These are phyloP conservation scores for Nemapogon koenigi DNA, from an alignment of 2,888 invertebrate species.

Conservation along the genomic window DNA sequence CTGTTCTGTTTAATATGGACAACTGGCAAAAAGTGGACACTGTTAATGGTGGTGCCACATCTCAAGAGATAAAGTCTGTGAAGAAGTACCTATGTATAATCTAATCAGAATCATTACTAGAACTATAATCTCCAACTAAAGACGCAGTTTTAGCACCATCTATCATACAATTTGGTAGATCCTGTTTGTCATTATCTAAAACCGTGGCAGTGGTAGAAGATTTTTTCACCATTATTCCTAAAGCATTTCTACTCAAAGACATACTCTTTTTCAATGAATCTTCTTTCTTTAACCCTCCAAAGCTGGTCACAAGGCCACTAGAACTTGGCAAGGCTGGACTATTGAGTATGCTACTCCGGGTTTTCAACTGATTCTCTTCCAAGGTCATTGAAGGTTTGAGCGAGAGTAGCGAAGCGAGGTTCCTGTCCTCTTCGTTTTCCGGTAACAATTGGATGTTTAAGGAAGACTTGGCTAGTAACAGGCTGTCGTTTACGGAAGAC, in stretches of 20 bases:
- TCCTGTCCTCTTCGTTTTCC: constrained; percentile 81
- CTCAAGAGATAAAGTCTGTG: no score
- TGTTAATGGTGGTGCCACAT: no score
- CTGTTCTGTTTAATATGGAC: no score
- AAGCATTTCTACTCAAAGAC: constrained; percentile 33
- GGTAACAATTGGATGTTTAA: constrained; percentile 79
- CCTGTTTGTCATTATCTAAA: background rate
- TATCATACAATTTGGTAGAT: background rate
- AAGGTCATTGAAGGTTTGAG: constrained; percentile 69
- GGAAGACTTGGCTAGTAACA: constrained; percentile 76
- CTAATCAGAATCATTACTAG: constrained; percentile 41
- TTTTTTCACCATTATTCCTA: constrained; percentile 46
- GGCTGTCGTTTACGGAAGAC: constrained; percentile 70
- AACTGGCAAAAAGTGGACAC: no score
- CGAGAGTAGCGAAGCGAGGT: constrained; percentile 78
- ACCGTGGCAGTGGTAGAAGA: background rate
- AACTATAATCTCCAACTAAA: constrained; percentile 43
- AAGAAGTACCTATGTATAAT: no score
- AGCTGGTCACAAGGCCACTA: constrained; percentile 47
- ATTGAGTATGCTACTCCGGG: constrained; percentile 56
- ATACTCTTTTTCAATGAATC: constrained; percentile 48
- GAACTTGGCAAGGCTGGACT: constrained; percentile 64
- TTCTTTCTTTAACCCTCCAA: constrained; percentile 64
- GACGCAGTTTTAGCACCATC: constrained; percentile 20
- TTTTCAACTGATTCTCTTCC: constrained; percentile 58